Evolutionary conservation across 2,797 vertebrate genomes (phyloP).

Genomic region (Dendrocincla fuliginosa): DNA sequence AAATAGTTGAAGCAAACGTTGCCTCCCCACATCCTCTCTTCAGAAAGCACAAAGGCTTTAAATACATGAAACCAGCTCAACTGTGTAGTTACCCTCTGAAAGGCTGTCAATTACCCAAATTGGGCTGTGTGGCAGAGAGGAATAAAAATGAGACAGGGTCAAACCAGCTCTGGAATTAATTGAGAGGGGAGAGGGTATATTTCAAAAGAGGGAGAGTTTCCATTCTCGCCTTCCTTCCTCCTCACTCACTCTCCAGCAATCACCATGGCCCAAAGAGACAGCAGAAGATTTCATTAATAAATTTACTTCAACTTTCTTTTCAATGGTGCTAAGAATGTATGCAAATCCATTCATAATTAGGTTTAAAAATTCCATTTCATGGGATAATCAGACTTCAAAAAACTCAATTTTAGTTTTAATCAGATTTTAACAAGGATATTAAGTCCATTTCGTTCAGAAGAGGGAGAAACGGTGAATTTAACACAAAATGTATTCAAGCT

Average conservation of each 20-base stretch:
- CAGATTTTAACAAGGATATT: constrained; percentile 87
- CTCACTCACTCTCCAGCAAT: neutral
- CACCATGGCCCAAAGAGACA: constrained; percentile 65
- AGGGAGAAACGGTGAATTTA: constrained; percentile 81
- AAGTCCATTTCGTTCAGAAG: constrained; percentile 81
- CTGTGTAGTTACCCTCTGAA: neutral
- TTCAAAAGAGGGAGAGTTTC: neutral
- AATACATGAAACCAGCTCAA: neutral
- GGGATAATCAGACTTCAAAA: constrained; percentile 87
- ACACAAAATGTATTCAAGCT: constrained; percentile 84
- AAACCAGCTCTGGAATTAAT: neutral
- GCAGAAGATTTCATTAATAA: constrained; percentile 84
- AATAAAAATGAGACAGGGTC: neutral
- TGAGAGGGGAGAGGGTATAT: neutral
- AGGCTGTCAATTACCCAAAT: constrained; percentile 26
- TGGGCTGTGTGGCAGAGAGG: neutral
- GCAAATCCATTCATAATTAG: constrained; percentile 87
- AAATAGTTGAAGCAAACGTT: neutral
- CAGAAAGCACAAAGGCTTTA: constrained; percentile 23
- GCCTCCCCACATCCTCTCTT: neutral
- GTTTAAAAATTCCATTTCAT: constrained; percentile 89
- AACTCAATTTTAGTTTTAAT: constrained; percentile 86
- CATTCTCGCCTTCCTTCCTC: neutral
- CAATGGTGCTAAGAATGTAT: constrained; percentile 83
- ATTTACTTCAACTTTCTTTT: constrained; percentile 82